Conservation (phyloP, 2,888 invertebrate species). For the Plebejus argus region DNA sequence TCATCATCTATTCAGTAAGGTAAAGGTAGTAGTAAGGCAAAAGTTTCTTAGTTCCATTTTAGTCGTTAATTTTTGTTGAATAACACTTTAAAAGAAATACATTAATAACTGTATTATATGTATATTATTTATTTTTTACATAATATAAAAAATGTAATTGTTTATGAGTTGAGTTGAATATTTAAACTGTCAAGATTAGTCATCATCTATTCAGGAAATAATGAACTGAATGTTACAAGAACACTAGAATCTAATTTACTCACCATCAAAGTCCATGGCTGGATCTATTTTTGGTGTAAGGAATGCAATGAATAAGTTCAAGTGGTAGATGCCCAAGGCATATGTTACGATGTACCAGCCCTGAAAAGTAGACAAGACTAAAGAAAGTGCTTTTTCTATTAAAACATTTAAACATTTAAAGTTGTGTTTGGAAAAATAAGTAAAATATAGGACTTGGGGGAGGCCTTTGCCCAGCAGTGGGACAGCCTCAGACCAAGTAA, state of each 20-base stretch:
- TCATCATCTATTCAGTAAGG: background rate
- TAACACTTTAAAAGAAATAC: too few relatives aligned
- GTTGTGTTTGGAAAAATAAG: background rate
- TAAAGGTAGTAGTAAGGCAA: background rate
- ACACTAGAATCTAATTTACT: constrained; percentile 47
- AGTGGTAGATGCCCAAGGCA: constrained; percentile 98
- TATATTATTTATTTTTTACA: too few relatives aligned
- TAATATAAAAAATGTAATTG: too few relatives aligned
- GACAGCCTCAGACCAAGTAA: too few relatives aligned
- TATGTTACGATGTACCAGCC: constrained; percentile 99
- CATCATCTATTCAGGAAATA: background rate
- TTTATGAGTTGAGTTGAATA: background rate
- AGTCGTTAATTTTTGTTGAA: background rate
- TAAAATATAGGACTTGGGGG: too few relatives aligned
- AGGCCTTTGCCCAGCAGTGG: too few relatives aligned
- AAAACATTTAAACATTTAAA: constrained; percentile 15
- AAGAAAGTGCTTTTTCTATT: background rate
- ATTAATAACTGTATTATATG: too few relatives aligned
- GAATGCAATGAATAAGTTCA: constrained; percentile 99
- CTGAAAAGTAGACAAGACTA: constrained; percentile 69
- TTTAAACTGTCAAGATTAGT: background rate
- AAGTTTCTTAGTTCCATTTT: background rate
- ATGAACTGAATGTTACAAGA: constrained; percentile 19
- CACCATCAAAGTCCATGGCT: constrained; percentile 95
- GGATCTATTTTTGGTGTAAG: constrained; percentile 99